phyloP scores from a whole-genome alignment of 2,888 invertebrate genomes.

The Macropis europaea region DNA sequence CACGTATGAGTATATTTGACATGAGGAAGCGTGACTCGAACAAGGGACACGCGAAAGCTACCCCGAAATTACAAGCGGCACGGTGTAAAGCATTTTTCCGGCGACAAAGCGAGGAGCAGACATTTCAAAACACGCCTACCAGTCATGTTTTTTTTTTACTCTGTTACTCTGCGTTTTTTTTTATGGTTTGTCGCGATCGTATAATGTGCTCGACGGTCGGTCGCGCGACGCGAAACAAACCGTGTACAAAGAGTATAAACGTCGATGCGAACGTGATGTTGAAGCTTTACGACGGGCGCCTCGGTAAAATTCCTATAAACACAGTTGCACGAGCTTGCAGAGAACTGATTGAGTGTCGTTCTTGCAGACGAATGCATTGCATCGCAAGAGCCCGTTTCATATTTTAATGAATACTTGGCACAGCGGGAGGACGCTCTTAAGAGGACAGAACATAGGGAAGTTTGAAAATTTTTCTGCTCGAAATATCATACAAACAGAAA shows the following conservation, averaged over 20 bases:
- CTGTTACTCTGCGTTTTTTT: neutral
- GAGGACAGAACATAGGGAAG: too few species aligned
- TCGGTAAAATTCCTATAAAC: slow-evolving; percentile 20
- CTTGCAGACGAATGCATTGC: neutral
- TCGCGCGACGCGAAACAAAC: slow-evolving; percentile 31
- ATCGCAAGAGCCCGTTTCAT: neutral
- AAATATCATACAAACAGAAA: neutral
- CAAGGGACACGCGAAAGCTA: neutral
- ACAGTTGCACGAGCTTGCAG: slow-evolving; percentile 16
- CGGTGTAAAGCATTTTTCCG: neutral
- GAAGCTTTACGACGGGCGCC: slow-evolving; percentile 36
- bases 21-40: too few species aligned
- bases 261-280: slow-evolving; percentile 14
- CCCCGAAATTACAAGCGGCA: neutral
- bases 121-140: neutral
- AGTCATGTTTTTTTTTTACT: neutral
- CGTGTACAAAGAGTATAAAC: slow-evolving; percentile 41
- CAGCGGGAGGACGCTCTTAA: too few species aligned
- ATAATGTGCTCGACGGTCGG: slow-evolving; percentile 6
- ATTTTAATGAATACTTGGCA: neutral
- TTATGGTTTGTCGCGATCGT: slow-evolving; percentile 28
- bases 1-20: too few species aligned
- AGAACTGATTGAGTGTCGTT: slow-evolving; percentile 22
- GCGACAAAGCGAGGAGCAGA: neutral
- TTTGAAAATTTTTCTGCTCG: too few species aligned